Percentiles rank a stretch among this genome's conserved stretches.
Conservation (phyloP, 2,113 vertebrate species). For the Chaetura pelagica region DNA sequence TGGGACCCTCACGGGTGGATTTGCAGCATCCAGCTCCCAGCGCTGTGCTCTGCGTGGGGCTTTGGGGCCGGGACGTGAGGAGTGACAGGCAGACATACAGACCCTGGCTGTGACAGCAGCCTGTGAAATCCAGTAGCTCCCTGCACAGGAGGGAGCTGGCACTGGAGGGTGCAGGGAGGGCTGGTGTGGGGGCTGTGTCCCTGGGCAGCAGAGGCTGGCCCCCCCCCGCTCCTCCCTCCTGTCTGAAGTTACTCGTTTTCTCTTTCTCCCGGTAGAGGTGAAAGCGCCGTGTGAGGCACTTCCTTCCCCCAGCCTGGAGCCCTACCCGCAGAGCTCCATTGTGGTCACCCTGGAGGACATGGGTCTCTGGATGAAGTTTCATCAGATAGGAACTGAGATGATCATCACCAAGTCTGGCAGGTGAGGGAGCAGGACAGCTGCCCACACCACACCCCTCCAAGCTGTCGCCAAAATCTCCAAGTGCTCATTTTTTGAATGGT, state of each 20-base stretch:
- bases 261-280: conserved; percentile 66
- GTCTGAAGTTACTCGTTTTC: background rate
- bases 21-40: background rate
- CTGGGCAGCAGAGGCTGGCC: background rate
- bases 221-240: background rate
- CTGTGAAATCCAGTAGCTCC: background rate
- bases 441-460: accelerated
- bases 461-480: background rate
- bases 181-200: background rate
- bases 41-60: accelerated
- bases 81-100: background rate
- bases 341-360: conserved; percentile 84
- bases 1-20: background rate
- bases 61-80: background rate
- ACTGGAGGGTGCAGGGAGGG: background rate
- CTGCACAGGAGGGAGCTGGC: background rate
- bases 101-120: background rate
- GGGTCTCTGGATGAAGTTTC: conserved; percentile 87
- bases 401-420: conserved; percentile 93
- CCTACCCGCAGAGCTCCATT: conserved; percentile 82
- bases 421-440: conserved; percentile 64
- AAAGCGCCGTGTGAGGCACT: conserved; percentile 78
- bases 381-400: conserved; percentile 90
- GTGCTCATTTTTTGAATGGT: background rate
- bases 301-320: conserved; percentile 59